phyloP scores from a whole-genome alignment of 2,113 vertebrate species.

The Ictalurus furcatus region DNA sequence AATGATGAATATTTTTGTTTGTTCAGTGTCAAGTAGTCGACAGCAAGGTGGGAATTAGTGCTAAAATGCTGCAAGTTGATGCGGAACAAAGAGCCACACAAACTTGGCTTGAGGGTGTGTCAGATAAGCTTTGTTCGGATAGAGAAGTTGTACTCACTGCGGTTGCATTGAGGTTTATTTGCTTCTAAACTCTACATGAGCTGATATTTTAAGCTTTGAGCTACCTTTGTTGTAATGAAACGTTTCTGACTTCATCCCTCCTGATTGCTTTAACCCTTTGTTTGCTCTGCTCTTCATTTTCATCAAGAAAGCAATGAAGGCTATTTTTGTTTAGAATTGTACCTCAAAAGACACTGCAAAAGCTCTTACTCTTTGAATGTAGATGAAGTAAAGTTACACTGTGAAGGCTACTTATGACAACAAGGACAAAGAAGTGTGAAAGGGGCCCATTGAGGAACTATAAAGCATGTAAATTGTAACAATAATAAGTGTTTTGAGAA shows the following conservation, averaged over 20 bases:
- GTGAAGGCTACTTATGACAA: background rate
- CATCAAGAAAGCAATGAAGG: background rate
- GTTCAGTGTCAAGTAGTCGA: too few relatives aligned
- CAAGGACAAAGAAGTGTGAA: background rate
- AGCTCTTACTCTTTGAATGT: background rate
- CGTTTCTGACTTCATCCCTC: background rate
- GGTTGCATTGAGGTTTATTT: background rate
- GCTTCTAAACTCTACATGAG: background rate
- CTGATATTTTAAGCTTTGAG: background rate
- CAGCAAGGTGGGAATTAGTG: background rate
- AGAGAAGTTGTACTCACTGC: background rate
- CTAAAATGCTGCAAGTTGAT: background rate
- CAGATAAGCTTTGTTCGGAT: background rate
- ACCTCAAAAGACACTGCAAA: background rate
- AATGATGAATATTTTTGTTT: background rate
- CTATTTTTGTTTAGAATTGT: background rate
- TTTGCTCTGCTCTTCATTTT: background rate
- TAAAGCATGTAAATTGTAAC: background rate
- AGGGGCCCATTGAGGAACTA: background rate
- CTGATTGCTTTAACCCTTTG: background rate
- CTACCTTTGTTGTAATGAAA: background rate
- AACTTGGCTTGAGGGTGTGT: background rate
- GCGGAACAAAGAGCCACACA: background rate
- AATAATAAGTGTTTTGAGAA: background rate
- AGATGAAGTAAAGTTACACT: background rate